Conservation (phyloP, 2,797 vertebrate genomes). For the Myripristis murdjan region DNA sequence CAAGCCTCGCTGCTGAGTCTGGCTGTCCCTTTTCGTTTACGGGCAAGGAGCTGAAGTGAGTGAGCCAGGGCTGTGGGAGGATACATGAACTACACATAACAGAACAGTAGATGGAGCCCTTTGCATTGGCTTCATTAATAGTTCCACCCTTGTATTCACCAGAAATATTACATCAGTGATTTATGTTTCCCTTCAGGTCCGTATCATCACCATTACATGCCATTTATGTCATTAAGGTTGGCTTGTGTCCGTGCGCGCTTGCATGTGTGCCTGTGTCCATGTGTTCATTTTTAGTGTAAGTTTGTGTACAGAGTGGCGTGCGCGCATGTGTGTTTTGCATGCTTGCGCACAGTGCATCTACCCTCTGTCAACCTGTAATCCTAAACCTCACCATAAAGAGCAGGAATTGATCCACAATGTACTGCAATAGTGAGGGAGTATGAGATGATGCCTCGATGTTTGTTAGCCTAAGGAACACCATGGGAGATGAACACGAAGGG, state of each 20-base stretch:
- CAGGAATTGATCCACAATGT: constrained; percentile 44
- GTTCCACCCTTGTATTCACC: neutral
- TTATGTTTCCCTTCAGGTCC: constrained; percentile 69
- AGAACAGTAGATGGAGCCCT: constrained; percentile 81
- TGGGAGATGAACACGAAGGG: constrained; percentile 52
- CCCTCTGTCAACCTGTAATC: constrained; percentile 30
- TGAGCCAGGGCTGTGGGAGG: constrained; percentile 46
- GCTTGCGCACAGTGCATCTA: neutral
- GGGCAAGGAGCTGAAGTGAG: constrained; percentile 52
- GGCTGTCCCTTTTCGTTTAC: constrained; percentile 49
- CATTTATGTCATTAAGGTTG: constrained; percentile 75
- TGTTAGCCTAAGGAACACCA: constrained; percentile 59
- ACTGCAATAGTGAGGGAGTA: constrained; percentile 27
- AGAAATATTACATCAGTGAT: constrained; percentile 80
- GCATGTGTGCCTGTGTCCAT: constrained; percentile 2
- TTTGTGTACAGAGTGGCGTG: neutral
- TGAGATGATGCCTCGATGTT: constrained; percentile 44
- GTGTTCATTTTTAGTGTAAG: no score
- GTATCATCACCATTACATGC: constrained; percentile 77
- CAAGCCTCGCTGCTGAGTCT: constrained; percentile 45
- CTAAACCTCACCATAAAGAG: constrained; percentile 28
- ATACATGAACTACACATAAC: constrained; percentile 28
- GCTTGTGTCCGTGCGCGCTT: constrained; percentile 13
- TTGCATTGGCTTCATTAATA: constrained; percentile 66
- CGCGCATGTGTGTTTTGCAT: neutral